A percentile compares a stretch with the other conserved stretches of the same genome.
These are phyloP conservation scores for Parnassius mnemosyne DNA, from an alignment of 2,888 invertebrate species.

Conservation along the genomic window DNA sequence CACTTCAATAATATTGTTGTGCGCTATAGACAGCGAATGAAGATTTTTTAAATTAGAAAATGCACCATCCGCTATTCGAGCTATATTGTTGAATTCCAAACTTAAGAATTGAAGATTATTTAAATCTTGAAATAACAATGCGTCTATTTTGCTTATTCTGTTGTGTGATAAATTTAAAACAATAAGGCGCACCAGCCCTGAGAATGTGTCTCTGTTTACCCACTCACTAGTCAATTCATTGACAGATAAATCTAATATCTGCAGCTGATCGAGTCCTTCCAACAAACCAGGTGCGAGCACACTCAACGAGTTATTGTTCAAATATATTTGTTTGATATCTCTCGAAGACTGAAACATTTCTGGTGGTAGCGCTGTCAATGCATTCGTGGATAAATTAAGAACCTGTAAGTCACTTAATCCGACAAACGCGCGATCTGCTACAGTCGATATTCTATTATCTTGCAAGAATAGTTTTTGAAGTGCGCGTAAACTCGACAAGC, in stretches of 20 bases:
- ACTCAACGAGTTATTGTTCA: constrained; percentile 88
- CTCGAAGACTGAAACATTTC: constrained; percentile 88
- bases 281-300: constrained; percentile 88
- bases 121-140: constrained; percentile 86
- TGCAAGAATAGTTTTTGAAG: constrained; percentile 86
- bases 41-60: constrained; percentile 88
- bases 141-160: constrained; percentile 85
- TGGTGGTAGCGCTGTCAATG: constrained; percentile 87
- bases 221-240: constrained; percentile 89
- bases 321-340: constrained; percentile 85
- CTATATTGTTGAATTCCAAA: constrained; percentile 86
- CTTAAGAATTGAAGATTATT: constrained; percentile 87
- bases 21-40: constrained; percentile 86
- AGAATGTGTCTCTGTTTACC: constrained; percentile 89
- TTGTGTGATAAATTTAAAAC: constrained; percentile 88
- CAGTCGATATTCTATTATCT: constrained; percentile 87
- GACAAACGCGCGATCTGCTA: constrained; percentile 87
- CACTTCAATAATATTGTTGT: constrained; percentile 85
- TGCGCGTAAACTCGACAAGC: constrained; percentile 85
- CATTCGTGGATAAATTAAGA: constrained; percentile 90
- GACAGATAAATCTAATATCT: constrained; percentile 85
- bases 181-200: constrained; percentile 86
- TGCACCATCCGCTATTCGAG: constrained; percentile 85
- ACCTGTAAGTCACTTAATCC: constrained; percentile 85
- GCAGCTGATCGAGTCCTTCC: constrained; percentile 86